phyloP scores from a whole-genome alignment of 2,113 vertebrate genomes.

The Myrmecobius fasciatus region DNA sequence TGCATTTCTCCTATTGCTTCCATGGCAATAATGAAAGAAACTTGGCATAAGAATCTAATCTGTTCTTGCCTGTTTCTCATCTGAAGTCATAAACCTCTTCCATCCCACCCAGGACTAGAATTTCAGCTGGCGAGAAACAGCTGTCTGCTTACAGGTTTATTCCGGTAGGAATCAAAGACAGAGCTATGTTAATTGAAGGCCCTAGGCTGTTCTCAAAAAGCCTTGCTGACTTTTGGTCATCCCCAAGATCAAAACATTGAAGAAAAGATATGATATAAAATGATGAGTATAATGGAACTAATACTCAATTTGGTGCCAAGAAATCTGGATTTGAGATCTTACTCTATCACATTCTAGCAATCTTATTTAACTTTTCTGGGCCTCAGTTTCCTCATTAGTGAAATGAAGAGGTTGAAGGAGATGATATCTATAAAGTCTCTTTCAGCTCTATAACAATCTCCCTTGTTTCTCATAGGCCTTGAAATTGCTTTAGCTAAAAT shows the following conservation, averaged over 20 bases:
- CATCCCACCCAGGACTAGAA: constrained; percentile 75
- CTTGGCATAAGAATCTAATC: constrained; percentile 65
- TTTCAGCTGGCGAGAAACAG: constrained; percentile 62
- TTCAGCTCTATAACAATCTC: background rate
- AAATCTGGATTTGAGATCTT: background rate
- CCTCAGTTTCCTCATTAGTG: background rate
- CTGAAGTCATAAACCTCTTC: constrained; percentile 65
- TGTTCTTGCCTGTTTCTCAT: constrained; percentile 66
- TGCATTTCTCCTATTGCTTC: constrained; percentile 68
- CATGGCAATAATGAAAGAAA: constrained; percentile 67
- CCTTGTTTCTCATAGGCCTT: background rate
- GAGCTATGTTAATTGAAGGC: constrained; percentile 60
- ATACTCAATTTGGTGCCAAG: background rate
- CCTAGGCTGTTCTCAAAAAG: constrained; percentile 56
- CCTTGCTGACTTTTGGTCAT: constrained; percentile 55
- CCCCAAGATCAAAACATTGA: constrained; percentile 52
- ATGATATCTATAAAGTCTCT: background rate
- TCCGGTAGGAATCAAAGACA: constrained; percentile 72
- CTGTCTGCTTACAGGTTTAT: constrained; percentile 71
- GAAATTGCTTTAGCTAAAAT: constrained; percentile 8
- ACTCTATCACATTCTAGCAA: background rate
- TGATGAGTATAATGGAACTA: background rate
- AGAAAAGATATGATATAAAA: constrained; percentile 23
- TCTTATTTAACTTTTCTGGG: background rate
- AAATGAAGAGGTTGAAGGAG: background rate